Evolutionary conservation across 2,888 invertebrate genomes (phyloP), one percentile per base, ranked within the genome.

Genomic region (Selenia dentaria): DNA sequence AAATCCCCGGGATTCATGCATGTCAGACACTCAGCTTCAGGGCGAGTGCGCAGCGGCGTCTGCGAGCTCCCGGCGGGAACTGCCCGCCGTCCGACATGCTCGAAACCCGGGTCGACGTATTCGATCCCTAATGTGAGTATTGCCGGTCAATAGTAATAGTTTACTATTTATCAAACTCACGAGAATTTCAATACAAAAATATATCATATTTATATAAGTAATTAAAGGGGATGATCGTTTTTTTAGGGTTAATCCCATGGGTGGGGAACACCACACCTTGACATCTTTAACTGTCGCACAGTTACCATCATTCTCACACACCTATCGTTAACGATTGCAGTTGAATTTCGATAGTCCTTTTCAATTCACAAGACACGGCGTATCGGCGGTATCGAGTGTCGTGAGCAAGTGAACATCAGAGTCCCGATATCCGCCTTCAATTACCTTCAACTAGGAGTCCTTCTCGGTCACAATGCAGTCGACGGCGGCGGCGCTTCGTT

Each of bases 381-480:
- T 56, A n/a, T n/a, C n/a, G n/a, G 53, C 56, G 73, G 80, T 83
- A 65, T 83, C 76, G 61, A 67, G 67, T 83, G 62, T 74, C 79
- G 56, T 46, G 67, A 69, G 66, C 71, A 79, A 79, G 77, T 77
- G 79, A 76, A 59, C 75, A 62, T 69, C 70, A 67, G 62, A 59
- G 65, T 66, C 62, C 58, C 72, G 8, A 32, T 74, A 78, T 80
- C 80, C 83, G 74, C 77, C 64, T 74, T 67, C 76, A 70, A 83
- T 84, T 79, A 81, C 77, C 80, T 74, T 70, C 67, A 48, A 67
- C 76, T 79, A 77, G 74, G 66, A 77, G 67, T 67, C 64, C 69
- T 72, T 67, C 59, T 65, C 62, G 64, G 63, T 68, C 70, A 83
- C 85, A 88, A 85, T 85, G 77, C 80, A 78, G 79, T 79, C 91